Percentiles rank a stretch among this genome's conserved stretches.
Evolutionary conservation across 2,888 invertebrate genomes (phyloP).

Genomic region (Hydrotaea diabolus): DNA sequence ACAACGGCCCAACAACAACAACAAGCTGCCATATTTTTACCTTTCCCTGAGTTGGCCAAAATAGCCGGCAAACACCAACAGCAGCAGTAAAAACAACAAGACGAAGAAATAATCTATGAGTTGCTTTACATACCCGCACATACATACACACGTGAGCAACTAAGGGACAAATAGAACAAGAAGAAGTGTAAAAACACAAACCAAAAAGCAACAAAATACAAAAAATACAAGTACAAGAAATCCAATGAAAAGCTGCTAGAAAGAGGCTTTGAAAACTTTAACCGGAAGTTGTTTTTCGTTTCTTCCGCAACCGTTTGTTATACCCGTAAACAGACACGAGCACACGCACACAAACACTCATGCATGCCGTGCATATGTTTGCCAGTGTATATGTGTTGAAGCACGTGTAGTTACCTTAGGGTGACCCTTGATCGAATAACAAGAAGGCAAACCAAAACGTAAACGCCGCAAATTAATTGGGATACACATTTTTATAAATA

Average conservation of each 20-base stretch:
- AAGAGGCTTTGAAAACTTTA: constrained; percentile 53
- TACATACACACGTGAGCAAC: neutral
- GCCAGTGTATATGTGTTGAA: constrained; percentile 28
- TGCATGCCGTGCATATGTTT: neutral
- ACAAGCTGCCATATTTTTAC: neutral
- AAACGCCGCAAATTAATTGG: too few species aligned
- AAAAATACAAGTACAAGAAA: neutral
- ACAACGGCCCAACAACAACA: neutral
- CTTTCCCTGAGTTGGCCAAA: constrained; percentile 32
- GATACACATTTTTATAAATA: too few species aligned
- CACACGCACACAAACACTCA: neutral
- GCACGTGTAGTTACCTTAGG: too few species aligned
- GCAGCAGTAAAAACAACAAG: too few species aligned
- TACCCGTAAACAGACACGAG: neutral
- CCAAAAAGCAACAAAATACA: neutral
- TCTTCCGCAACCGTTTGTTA: constrained; percentile 57
- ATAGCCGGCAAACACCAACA: constrained; percentile 3
- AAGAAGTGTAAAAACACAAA: neutral
- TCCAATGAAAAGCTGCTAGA: neutral
- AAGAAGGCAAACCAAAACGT: too few species aligned
- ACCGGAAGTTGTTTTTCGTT: constrained; percentile 64
- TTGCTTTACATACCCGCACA: constrained; percentile 18
- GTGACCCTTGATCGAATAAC: too few species aligned
- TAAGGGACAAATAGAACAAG: neutral
- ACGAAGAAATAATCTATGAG: constrained; percentile 48